Evolutionary conservation across 1,140 invertebrate genomes (phyloP), one percentile per base, ranked within the genome.

Genomic region (Homarus americanus): DNA sequence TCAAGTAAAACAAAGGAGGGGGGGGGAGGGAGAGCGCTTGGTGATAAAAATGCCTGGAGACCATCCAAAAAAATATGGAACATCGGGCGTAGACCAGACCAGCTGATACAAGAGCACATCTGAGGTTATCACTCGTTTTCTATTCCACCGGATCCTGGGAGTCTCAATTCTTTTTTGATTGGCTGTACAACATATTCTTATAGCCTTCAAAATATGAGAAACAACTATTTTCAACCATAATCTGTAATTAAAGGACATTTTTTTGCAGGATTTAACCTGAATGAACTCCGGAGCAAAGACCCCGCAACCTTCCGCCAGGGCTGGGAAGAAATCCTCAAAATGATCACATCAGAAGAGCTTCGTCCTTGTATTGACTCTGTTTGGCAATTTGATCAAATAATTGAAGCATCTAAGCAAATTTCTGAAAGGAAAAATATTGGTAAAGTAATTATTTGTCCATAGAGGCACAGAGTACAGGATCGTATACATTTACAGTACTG

Each of bases 401-500:
- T 75, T 12, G 91, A 86, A 9, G 91, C 91, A 28, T 86, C 76
- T 15, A 87, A 73, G 34, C 87, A 89, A 53, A 72, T 92, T 24
- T 34, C 49, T 38, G 87, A 90, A 20, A 80, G 91, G 80, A 84
- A 63, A 44, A 92, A 92, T 53, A 69, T 92, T 73, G 91, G 91
- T 2, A 92, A 92, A 82, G 82, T 92, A 2, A 63, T 92, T 58
- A 28, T 92, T 17, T 75, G 80, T 34, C 87, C 88, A 34, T 90
- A 82, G 82, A 2, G 24, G 40, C n/a, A n/a, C n/a, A n/a, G n/a
- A n/a, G n/a, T n/a, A n/a, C n/a, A n/a, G n/a, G n/a, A n/a, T n/a
- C n/a, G n/a, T n/a, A n/a, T n/a, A n/a, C n/a, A n/a, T n/a, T n/a
- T n/a, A n/a, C n/a, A n/a, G n/a, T n/a, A n/a, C n/a, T n/a, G n/a